Conservation (phyloP, 2,113 vertebrate genomes). For the Pituophis catenifer region DNA sequence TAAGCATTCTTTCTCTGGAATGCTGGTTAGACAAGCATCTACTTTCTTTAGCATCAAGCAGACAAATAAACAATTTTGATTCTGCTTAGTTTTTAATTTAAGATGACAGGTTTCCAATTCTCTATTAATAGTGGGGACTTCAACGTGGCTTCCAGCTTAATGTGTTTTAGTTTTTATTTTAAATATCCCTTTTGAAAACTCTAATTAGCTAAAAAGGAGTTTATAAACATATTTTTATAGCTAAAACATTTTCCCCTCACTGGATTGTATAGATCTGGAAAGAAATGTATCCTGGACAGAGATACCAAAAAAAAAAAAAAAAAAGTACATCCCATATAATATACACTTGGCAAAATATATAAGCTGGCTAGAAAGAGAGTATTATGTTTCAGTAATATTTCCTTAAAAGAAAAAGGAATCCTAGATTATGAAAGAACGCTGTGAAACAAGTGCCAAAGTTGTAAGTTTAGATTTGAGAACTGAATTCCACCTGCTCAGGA, state of each 20-base stretch:
- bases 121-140: background rate
- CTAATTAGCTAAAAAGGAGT: background rate
- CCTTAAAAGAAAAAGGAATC: constrained; percentile 1
- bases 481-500: constrained; percentile 62
- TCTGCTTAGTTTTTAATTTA: background rate
- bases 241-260: background rate
- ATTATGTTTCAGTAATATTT: constrained; percentile 64
- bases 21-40: background rate
- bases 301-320: background rate
- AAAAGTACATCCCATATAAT: constrained; percentile 36
- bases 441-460: constrained; percentile 46
- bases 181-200: background rate
- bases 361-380: constrained; percentile 58
- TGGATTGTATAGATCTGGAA: constrained; percentile 13
- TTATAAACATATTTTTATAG: background rate
- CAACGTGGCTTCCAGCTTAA: background rate
- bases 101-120: background rate
- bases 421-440: constrained; percentile 54
- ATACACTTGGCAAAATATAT: constrained; percentile 60
- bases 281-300: constrained; percentile 43
- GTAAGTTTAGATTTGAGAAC: constrained; percentile 58
- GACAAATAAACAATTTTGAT: background rate
- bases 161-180: background rate
- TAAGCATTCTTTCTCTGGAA: background rate
- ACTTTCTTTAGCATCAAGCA: background rate